Evolutionary conservation across 2,113 vertebrate species (phyloP).

Genomic region (Pithys albifrons): DNA sequence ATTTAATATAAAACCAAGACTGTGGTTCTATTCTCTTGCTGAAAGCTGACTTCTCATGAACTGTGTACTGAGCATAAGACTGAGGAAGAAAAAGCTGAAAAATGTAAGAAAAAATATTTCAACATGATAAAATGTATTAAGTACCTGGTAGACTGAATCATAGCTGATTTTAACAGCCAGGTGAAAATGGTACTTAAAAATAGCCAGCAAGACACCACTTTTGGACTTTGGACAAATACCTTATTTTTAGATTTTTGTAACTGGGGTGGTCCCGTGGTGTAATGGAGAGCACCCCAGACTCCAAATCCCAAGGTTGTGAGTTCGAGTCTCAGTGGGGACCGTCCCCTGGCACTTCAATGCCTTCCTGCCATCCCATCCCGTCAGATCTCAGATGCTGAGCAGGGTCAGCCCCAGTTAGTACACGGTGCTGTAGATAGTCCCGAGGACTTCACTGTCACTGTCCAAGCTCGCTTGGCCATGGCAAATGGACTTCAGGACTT

Average conservation of each 20-base stretch:
- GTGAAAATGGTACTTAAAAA: background rate
- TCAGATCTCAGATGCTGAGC: too few relatives aligned
- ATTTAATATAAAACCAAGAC: background rate
- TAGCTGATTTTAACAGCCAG: background rate
- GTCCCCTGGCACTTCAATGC: too few relatives aligned
- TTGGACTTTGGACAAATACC: background rate
- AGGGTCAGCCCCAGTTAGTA: too few relatives aligned
- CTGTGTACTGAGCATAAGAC: background rate
- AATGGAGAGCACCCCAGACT: too few relatives aligned
- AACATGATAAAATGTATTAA: background rate
- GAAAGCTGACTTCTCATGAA: background rate
- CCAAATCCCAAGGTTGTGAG: too few relatives aligned
- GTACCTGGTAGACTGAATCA: background rate
- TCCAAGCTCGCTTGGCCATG: too few relatives aligned
- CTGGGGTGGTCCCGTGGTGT: too few relatives aligned
- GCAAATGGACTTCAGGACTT: too few relatives aligned
- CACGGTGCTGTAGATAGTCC: too few relatives aligned
- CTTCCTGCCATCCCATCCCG: too few relatives aligned
- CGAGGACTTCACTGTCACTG: too few relatives aligned
- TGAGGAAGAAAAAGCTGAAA: background rate
- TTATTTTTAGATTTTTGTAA: background rate
- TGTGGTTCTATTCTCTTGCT: background rate
- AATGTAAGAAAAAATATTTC: background rate
- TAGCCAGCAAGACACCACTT: background rate
- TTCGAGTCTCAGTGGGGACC: too few relatives aligned